Evolutionary conservation across 2,888 invertebrate genomes (phyloP), one percentile per base, ranked within the genome.

Genomic region (Nycteola revayana): DNA sequence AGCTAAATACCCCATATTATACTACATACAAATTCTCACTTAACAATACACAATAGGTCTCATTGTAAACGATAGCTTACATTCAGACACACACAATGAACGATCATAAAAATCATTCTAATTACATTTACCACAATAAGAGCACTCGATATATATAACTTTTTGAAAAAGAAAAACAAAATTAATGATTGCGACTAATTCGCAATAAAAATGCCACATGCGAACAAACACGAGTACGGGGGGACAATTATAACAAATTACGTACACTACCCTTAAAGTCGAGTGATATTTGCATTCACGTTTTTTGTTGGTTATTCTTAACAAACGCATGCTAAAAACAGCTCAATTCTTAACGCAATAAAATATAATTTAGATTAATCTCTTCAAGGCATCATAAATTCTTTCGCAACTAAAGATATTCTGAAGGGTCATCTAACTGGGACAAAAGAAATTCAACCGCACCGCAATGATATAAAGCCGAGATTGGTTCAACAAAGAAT

Each of bases 151-250:
- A 72, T 71, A 78, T n/a, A n/a, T 82, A 82, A 82, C 78, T 80
- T 79, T 81, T 71, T 55, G 60, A 73, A 79, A 82, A 81, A 76
- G 80, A 80, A 84, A 84, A 85, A 86, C 82, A 82, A 85, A 85
- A 88, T 88, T 87, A 88, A 88, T 88, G 86, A 85, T 86, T 82
- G 82, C 77, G 69, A 77, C 80, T 87, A 86, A 88, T 85, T 83
- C 81, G 88, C 83, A 88, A 88, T 88, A 88, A 88, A 88, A 88
- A 85, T 86, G 86, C 88, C 88, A 83, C 88, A 88, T 86, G 84
- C 83, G 82, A 80, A 74, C 84, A 74, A 76, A 82, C 81, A 78
- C 68, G 76, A 79, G 73, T 49, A 52, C 28, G 38, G 71, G 66
- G 78, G 83, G 83, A 60, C 59, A 83, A 88, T 88, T 88, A 88